phyloP scores from a whole-genome alignment of 2,888 invertebrate genomes.

The Amphipoea lucens region DNA sequence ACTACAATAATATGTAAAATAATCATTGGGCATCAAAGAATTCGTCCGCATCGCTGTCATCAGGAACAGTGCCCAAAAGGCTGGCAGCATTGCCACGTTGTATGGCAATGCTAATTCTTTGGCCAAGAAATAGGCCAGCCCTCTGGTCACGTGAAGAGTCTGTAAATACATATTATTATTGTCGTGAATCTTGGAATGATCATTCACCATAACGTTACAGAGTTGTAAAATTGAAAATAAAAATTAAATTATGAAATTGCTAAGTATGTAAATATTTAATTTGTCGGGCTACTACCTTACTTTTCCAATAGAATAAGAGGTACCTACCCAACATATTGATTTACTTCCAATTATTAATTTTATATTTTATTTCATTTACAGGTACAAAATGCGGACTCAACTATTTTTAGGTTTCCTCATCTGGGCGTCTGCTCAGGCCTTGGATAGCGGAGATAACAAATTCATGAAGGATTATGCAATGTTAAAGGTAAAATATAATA shows the following conservation, averaged over 20 bases:
- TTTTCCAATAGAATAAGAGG: not conserved
- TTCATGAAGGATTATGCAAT: conserved; percentile 93
- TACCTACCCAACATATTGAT: not conserved
- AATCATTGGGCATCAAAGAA: too few species aligned
- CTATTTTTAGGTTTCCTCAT: conserved; percentile 71
- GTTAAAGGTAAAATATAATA: conserved; percentile 90
- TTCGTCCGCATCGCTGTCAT: too few species aligned
- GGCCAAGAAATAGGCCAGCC: too few species aligned
- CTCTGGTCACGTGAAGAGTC: too few species aligned
- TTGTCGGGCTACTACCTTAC: not conserved
- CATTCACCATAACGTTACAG: not conserved
- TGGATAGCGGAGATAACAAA: conserved; percentile 91
- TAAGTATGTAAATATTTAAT: too few species aligned
- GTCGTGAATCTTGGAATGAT: not conserved
- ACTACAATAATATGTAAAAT: too few species aligned
- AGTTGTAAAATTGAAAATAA: not conserved
- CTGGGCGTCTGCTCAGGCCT: conserved; percentile 78
- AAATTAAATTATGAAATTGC: not conserved
- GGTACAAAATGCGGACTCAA: conserved; percentile 68
- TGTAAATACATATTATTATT: not conserved
- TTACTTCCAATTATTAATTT: not conserved
- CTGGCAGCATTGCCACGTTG: too few species aligned
- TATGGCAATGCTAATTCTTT: too few species aligned
- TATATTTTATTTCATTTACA: conserved; percentile 32
- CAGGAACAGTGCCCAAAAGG: too few species aligned